phyloP scores from a whole-genome alignment of 2,113 vertebrate genomes.

The Seriola rivoliana region DNA sequence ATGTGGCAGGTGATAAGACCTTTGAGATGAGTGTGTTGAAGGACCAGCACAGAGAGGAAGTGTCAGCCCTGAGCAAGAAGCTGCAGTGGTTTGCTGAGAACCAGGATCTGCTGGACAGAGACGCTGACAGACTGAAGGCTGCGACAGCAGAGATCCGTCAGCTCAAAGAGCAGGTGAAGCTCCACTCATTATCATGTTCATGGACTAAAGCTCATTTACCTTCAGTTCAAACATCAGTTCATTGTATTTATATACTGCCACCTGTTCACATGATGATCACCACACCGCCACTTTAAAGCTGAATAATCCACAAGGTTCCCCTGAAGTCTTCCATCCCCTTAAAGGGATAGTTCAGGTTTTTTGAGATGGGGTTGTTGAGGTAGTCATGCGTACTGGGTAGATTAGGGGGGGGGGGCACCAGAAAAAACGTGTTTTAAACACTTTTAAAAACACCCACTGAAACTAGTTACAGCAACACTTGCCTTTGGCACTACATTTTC shows the following conservation, averaged over 20 bases:
- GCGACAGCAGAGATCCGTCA: constrained; percentile 89
- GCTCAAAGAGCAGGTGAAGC: constrained; percentile 88
- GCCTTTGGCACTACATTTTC: too few relatives aligned
- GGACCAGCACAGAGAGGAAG: constrained; percentile 90
- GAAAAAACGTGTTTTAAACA: too few relatives aligned
- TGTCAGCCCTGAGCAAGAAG: constrained; percentile 86
- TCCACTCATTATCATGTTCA: neutral
- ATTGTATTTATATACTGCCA: neutral
- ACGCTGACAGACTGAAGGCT: constrained; percentile 87
- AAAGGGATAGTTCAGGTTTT: too few relatives aligned
- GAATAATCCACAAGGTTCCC: too few relatives aligned
- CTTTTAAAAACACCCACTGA: too few relatives aligned
- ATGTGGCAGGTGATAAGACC: constrained; percentile 84
- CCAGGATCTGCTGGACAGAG: constrained; percentile 92
- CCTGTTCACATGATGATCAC: neutral
- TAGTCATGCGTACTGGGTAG: too few relatives aligned
- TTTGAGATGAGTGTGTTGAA: constrained; percentile 89
- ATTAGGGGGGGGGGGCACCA: too few relatives aligned
- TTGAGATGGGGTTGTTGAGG: too few relatives aligned
- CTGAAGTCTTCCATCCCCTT: too few relatives aligned
- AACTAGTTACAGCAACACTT: too few relatives aligned
- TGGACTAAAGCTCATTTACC: neutral
- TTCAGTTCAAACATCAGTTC: neutral
- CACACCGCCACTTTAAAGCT: too few relatives aligned
- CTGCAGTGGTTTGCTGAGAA: constrained; percentile 95